Conservation (phyloP, 2,797 vertebrate genomes). For the Vespertilio murinus region DNA sequence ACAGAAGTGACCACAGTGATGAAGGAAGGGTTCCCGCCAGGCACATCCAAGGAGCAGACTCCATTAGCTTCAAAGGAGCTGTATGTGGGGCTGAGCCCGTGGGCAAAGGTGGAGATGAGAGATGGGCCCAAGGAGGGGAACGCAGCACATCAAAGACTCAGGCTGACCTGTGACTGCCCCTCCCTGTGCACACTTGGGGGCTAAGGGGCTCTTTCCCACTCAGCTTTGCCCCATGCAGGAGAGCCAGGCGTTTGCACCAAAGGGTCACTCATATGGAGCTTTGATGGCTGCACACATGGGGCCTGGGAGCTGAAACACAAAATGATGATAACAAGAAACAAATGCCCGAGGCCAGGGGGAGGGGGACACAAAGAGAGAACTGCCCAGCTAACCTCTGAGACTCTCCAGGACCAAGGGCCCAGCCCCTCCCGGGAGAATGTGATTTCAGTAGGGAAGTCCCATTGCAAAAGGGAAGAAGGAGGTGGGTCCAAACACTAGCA, state of each 20-base stretch:
- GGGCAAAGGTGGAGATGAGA: neutral
- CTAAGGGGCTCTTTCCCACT: conserved; percentile 1
- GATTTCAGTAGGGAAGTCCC: neutral
- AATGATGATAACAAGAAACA: neutral
- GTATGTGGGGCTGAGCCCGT: neutral
- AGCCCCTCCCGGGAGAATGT: neutral
- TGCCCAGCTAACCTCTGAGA: neutral
- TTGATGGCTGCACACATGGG: neutral
- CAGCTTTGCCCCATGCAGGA: neutral
- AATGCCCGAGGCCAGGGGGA: neutral
- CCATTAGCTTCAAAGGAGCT: conserved; percentile 38
- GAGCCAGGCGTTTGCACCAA: neutral
- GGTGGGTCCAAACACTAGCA: neutral
- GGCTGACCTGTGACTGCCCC: conserved; percentile 12
- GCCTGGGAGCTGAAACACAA: neutral
- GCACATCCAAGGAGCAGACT: neutral
- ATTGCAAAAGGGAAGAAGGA: neutral
- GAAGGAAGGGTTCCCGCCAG: neutral
- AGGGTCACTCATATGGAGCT: neutral
- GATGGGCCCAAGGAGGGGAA: neutral
- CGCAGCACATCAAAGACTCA: neutral
- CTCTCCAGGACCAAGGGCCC: accelerated
- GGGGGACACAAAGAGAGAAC: neutral
- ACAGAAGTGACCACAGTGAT: neutral
- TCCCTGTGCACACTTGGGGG: neutral